Percentiles rank a stretch among this genome's conserved stretches.
Evolutionary conservation across 1,140 invertebrate species (phyloP).

Genomic region (Cydia amplana): DNA sequence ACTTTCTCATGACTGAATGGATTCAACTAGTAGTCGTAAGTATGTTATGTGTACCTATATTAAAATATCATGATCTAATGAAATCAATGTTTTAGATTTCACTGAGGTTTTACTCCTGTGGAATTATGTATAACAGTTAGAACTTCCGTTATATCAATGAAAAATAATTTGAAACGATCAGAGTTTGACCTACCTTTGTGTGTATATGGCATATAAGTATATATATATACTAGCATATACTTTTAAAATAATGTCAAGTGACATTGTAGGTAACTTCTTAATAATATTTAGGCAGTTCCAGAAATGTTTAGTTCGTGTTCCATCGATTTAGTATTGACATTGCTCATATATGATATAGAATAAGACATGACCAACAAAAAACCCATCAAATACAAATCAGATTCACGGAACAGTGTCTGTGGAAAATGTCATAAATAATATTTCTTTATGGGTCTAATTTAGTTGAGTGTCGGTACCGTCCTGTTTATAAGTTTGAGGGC

Average conservation of each 20-base stretch:
- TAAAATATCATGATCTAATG: too few relatives aligned
- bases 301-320: not conserved
- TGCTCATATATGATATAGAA: conserved; percentile 1
- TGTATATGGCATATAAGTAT: too few relatives aligned
- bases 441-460: not conserved
- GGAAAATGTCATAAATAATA: not conserved
- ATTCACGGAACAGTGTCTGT: not conserved
- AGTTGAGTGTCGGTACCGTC: not conserved
- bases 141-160: too few relatives aligned
- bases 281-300: not conserved
- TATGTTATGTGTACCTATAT: too few relatives aligned
- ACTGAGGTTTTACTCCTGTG: too few relatives aligned
- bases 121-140: too few relatives aligned
- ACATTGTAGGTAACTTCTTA: not conserved
- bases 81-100: too few relatives aligned
- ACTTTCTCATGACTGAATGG: too few relatives aligned
- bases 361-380: conserved; percentile 11
- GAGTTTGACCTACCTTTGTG: too few relatives aligned
- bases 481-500: not conserved
- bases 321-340: not conserved
- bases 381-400: conserved; percentile 27
- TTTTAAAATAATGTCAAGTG: not conserved
- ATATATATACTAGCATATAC: not conserved
- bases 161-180: too few relatives aligned
- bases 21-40: too few relatives aligned